Conservation (phyloP, 2,888 invertebrate genomes). For the Pyrrhosoma nymphula region DNA sequence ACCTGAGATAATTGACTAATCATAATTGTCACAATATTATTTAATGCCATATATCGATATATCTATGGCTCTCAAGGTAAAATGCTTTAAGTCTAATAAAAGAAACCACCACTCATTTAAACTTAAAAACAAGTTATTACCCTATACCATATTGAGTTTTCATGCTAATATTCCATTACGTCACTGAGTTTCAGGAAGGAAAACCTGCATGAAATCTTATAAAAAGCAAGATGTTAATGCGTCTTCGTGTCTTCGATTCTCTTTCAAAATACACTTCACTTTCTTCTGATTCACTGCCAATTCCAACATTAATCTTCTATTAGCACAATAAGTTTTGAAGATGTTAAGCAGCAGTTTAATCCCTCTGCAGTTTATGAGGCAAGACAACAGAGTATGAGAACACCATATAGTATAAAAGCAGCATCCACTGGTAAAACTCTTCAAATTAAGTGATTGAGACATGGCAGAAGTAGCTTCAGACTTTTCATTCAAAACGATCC, state of each 20-base stretch:
- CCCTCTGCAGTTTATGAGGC: conserved; percentile 44
- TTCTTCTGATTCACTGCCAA: conserved; percentile 41
- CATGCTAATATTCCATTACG: conserved; percentile 57
- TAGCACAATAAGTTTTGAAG: conserved; percentile 42
- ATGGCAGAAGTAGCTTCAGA: conserved; percentile 41
- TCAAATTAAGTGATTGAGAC: conserved; percentile 42
- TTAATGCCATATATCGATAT: conserved; percentile 57
- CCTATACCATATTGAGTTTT: conserved; percentile 65
- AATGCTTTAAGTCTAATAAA: conserved; percentile 63
- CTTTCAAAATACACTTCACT: conserved; percentile 44
- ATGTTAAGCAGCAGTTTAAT: conserved; percentile 51
- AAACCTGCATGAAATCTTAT: conserved; percentile 8
- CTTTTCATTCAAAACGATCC: conserved; percentile 24
- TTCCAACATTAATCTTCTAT: conserved; percentile 31
- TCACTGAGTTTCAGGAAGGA: conserved; percentile 42
- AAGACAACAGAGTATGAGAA: conserved; percentile 52
- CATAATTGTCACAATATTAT: conserved; percentile 67
- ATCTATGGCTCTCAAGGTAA: conserved; percentile 63
- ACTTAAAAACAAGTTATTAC: conserved; percentile 67
- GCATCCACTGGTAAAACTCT: conserved; percentile 57
- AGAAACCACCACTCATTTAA: conserved; percentile 66
- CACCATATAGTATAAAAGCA: conserved; percentile 58
- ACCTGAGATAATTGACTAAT: conserved; percentile 67
- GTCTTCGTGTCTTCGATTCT: not conserved
- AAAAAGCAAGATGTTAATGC: conserved; percentile 30